Conservation (phyloP, 2,113 vertebrate species). For the Proteles cristata region DNA sequence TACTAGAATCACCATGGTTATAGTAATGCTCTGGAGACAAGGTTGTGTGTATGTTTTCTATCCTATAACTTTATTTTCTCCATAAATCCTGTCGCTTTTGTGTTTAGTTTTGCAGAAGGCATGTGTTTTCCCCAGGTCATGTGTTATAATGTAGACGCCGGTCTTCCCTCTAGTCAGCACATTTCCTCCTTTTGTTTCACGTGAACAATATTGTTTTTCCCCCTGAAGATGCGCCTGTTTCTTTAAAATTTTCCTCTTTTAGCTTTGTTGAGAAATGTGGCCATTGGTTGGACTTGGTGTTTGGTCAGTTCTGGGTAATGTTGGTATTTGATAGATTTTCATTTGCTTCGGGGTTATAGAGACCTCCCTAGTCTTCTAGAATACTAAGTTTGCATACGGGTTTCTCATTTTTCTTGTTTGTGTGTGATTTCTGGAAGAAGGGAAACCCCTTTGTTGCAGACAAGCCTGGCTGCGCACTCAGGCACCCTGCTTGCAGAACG, state of each 20-base stretch:
- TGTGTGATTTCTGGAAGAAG: conserved; percentile 6
- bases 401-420: background rate
- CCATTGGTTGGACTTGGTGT: background rate
- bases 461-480: background rate
- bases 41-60: background rate
- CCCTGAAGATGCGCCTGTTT: background rate
- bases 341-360: background rate
- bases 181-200: background rate
- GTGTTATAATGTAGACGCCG: background rate
- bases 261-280: background rate
- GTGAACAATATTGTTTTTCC: background rate
- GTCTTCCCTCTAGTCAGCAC: background rate
- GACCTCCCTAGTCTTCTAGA: background rate
- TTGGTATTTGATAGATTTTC: background rate
- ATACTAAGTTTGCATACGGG: background rate
- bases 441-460: background rate
- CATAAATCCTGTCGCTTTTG: background rate
- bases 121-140: background rate
- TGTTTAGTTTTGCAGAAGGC: background rate
- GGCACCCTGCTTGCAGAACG: background rate
- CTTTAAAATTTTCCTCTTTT: background rate
- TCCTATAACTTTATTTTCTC: background rate
- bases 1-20: background rate
- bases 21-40: background rate
- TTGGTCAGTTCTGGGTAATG: background rate